Percentiles rank a stretch among this genome's conserved stretches.
Conservation (phyloP, 92 coral and sea anemone genomes). For the Meandrina meandrites region DNA sequence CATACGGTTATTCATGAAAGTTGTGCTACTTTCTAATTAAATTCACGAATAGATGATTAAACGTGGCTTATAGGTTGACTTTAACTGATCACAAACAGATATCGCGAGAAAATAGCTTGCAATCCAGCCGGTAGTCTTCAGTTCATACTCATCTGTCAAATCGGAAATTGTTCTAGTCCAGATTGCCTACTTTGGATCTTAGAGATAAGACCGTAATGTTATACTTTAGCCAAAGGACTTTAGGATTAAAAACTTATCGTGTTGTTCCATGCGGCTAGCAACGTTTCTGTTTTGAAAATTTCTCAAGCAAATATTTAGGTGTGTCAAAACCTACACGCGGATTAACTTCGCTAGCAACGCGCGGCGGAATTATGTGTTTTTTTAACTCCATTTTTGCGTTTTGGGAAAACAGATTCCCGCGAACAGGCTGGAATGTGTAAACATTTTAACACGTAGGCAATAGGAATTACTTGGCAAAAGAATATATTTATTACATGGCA, state of each 20-base stretch:
- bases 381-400: neutral
- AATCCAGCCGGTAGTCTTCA: neutral
- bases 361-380: neutral
- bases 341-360: neutral
- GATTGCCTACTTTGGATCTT: conserved; percentile 51
- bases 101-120: no score
- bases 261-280: conserved; percentile 36
- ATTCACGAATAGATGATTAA: conserved; percentile 6
- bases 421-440: neutral
- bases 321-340: neutral
- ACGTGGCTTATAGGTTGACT: neutral
- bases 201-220: conserved; percentile 84
- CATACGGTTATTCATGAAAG: neutral
- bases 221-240: conserved; percentile 44
- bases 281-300: neutral
- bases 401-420: neutral
- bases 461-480: conserved; percentile 2
- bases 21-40: neutral
- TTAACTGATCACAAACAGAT: conserved; percentile 23
- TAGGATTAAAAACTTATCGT: conserved; percentile 71
- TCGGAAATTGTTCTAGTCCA: conserved; percentile 41
- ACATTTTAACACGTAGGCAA: conserved; percentile 21
- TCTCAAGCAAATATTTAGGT: neutral
- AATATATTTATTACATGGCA: conserved; percentile 33
- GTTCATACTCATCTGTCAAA: conserved; percentile 20